Conservation (phyloP, 2,888 invertebrate species). For the Drepana falcataria region DNA sequence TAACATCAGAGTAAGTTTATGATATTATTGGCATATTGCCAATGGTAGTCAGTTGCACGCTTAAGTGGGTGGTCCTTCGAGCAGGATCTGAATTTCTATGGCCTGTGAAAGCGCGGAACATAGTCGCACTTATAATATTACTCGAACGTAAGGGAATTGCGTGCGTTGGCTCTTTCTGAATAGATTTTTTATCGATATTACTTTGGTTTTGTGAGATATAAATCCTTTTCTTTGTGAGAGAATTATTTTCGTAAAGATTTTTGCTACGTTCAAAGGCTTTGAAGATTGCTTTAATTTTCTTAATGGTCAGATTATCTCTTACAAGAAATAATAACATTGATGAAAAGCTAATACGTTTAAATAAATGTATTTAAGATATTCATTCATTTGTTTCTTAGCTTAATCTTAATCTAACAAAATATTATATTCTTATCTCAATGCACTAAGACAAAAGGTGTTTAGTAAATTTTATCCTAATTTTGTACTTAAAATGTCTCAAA, state of each 20-base stretch:
- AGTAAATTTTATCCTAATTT: too few species aligned
- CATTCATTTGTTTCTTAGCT: too few species aligned
- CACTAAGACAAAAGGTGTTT: too few species aligned
- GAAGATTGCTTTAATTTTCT: not conserved
- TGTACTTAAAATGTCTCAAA: not conserved
- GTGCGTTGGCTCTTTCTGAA: slow-evolving; percentile 4
- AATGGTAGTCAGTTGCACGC: slow-evolving; percentile 38
- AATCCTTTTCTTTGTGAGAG: not conserved
- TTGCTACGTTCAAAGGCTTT: not conserved
- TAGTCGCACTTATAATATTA: slow-evolving; percentile 35
- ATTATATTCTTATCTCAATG: too few species aligned
- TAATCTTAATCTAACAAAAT: too few species aligned
- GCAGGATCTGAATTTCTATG: slow-evolving; percentile 38
- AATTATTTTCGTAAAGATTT: not conserved
- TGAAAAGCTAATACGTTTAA: too few species aligned
- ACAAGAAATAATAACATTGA: not conserved
- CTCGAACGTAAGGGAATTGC: slow-evolving; percentile 17
- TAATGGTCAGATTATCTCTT: not conserved
- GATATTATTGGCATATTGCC: slow-evolving; percentile 53
- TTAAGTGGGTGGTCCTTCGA: slow-evolving; percentile 32
- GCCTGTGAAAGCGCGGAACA: slow-evolving; percentile 29
- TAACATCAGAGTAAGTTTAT: slow-evolving; percentile 36
- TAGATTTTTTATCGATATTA: slow-evolving; percentile 3
- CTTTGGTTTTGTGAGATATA: not conserved
- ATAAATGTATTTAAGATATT: too few species aligned